Evolutionary conservation across 2,797 vertebrate genomes (phyloP).

Genomic region (Limosa lapponica): DNA sequence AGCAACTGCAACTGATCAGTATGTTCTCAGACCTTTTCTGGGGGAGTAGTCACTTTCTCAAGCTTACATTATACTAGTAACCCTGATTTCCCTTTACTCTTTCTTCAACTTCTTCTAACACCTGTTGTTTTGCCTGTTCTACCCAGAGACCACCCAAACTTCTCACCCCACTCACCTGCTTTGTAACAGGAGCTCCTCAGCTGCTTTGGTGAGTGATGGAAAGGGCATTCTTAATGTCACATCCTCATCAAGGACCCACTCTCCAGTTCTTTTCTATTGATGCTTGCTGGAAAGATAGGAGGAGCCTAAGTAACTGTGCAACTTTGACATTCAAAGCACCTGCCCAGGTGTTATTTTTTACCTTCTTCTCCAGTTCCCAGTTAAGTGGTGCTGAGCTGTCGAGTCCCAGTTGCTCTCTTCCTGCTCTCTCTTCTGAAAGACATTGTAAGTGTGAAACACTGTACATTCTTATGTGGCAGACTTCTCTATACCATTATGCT

Average conservation of each 20-base stretch:
- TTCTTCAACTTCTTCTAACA: neutral
- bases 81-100: neutral
- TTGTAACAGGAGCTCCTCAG: slow-evolving; percentile 75
- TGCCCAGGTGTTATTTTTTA: neutral
- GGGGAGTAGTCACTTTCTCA: neutral
- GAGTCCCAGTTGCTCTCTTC: neutral
- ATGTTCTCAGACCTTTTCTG: neutral
- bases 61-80: neutral
- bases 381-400: neutral
- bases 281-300: slow-evolving; percentile 7
- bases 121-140: neutral
- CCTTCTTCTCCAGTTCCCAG: neutral
- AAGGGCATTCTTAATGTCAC: slow-evolving; percentile 39
- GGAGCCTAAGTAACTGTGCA: neutral
- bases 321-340: neutral
- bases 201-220: slow-evolving; percentile 60
- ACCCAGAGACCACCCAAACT: neutral
- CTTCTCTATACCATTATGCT: neutral
- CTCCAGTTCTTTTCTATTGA: slow-evolving; percentile 7
- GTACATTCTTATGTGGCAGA: neutral
- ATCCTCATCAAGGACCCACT: neutral
- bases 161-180: slow-evolving; percentile 49
- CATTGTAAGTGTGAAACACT: neutral
- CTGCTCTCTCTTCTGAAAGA: neutral
- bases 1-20: neutral